Percentiles rank a stretch among this genome's conserved stretches.
phyloP scores from a whole-genome alignment of 2,113 vertebrate species.

The Apodemus speciosus region DNA sequence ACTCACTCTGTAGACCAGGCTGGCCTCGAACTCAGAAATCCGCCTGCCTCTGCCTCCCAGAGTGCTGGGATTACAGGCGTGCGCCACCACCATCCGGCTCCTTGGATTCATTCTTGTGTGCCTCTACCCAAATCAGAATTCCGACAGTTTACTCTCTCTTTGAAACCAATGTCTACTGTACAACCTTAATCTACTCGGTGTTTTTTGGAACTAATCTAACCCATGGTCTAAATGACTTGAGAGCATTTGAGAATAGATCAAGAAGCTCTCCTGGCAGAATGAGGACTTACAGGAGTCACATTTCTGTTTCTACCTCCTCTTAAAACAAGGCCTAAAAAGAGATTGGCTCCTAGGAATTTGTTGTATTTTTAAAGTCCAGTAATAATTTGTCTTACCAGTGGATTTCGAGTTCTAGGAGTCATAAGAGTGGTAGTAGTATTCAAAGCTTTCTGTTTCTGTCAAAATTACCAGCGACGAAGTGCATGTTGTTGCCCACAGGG shows the following conservation, averaged over 20 bases:
- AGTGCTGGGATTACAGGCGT: too few species aligned
- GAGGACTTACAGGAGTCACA: not conserved
- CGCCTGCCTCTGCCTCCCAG: too few species aligned
- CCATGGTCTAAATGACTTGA: not conserved
- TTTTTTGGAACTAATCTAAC: slow-evolving; percentile 29
- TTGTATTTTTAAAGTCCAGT: slow-evolving; percentile 34
- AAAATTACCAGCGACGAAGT: not conserved
- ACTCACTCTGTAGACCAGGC: too few species aligned
- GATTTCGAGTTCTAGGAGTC: slow-evolving; percentile 4
- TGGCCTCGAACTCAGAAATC: too few species aligned
- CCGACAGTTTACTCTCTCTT: not conserved
- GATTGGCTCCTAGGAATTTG: not conserved
- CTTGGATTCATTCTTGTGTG: slow-evolving; percentile 1
- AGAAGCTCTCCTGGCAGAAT: not conserved
- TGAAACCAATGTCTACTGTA: not conserved
- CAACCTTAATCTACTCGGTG: slow-evolving; percentile 28
- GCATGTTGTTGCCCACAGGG: not conserved
- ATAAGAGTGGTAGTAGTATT: not conserved
- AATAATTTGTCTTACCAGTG: slow-evolving; percentile 34
- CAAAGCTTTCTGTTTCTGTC: slow-evolving; percentile 29
- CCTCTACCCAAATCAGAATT: not conserved
- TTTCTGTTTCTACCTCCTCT: not conserved
- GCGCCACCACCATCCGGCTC: too few species aligned
- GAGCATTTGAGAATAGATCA: slow-evolving; percentile 13
- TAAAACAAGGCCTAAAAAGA: not conserved